Evolutionary conservation across 1,140 invertebrate genomes (phyloP).

Genomic region (Drosophila eugracilis): DNA sequence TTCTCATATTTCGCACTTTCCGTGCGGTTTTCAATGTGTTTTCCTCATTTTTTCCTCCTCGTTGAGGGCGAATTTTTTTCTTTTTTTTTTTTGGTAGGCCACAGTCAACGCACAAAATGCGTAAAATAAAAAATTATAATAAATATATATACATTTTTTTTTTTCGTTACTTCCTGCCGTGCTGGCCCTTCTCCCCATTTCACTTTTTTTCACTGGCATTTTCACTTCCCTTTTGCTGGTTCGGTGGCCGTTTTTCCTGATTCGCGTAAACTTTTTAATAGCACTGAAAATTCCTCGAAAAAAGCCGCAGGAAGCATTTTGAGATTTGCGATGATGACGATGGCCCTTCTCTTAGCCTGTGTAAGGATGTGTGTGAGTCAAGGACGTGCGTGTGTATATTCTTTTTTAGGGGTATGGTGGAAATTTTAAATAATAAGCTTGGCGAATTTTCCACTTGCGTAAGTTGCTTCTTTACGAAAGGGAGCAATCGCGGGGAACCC

Average conservation of each 20-base stretch:
- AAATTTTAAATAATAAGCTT: constrained; percentile 24
- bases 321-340: constrained; percentile 47
- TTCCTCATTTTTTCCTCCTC: constrained; percentile 27
- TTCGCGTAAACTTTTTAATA: constrained; percentile 51
- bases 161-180: constrained; percentile 36
- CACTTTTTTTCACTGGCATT: constrained; percentile 5
- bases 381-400: constrained; percentile 6
- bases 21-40: constrained; percentile 49
- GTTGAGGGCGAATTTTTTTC: constrained; percentile 3
- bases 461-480: constrained; percentile 5
- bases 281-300: constrained; percentile 40
- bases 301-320: constrained; percentile 44
- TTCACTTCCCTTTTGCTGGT: constrained; percentile 36
- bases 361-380: background rate
- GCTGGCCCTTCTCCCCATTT: background rate
- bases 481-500: constrained; percentile 3
- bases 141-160: constrained; percentile 46
- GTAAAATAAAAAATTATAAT: constrained; percentile 53
- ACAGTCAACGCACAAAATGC: constrained; percentile 45
- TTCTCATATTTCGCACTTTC: constrained; percentile 45
- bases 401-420: background rate
- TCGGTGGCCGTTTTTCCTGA: constrained; percentile 41
- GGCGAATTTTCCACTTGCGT: constrained; percentile 33
- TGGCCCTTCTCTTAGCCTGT: constrained; percentile 16
- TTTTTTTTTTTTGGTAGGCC: constrained; percentile 29